Conservation (phyloP, 2,113 vertebrate species). For the Oxyruncus cristatus region DNA sequence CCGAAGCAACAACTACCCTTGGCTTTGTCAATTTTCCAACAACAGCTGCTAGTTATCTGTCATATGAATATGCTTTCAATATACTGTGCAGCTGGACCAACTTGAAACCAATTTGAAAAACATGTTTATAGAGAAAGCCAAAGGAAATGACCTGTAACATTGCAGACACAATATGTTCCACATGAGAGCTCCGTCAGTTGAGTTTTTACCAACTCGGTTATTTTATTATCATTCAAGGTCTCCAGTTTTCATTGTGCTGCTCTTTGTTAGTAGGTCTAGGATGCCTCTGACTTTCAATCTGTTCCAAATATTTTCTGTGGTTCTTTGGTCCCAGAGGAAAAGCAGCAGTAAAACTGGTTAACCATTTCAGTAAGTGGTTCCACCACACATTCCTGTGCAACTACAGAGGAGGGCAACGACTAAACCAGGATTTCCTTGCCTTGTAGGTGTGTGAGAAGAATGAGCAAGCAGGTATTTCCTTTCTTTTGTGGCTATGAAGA, state of each 20-base stretch:
- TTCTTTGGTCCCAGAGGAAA: background rate
- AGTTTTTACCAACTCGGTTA: conserved; percentile 14
- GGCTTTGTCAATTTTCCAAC: conserved; percentile 1
- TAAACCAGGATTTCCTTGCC: background rate
- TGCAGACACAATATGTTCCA: background rate
- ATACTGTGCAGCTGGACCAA: conserved; percentile 47
- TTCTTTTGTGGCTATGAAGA: background rate
- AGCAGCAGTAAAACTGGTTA: background rate
- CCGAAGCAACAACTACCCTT: background rate
- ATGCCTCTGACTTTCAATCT: background rate
- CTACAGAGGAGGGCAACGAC: background rate
- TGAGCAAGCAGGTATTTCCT: background rate
- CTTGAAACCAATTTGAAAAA: conserved; percentile 62
- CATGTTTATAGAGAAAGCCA: conserved; percentile 43
- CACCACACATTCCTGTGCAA: background rate
- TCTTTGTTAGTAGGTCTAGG: background rate
- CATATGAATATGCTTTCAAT: conserved; percentile 41
- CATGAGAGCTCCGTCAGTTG: background rate
- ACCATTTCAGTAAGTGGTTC: background rate
- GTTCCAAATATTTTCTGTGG: background rate
- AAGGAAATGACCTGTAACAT: conserved; percentile 59
- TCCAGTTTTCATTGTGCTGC: background rate
- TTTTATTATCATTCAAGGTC: background rate
- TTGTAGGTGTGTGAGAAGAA: background rate
- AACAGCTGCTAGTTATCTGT: conserved; percentile 61